Evolutionary conservation across 1,140 invertebrate species (phyloP), one percentile per base, ranked within the genome.

Genomic region (Oppia nitens): DNA sequence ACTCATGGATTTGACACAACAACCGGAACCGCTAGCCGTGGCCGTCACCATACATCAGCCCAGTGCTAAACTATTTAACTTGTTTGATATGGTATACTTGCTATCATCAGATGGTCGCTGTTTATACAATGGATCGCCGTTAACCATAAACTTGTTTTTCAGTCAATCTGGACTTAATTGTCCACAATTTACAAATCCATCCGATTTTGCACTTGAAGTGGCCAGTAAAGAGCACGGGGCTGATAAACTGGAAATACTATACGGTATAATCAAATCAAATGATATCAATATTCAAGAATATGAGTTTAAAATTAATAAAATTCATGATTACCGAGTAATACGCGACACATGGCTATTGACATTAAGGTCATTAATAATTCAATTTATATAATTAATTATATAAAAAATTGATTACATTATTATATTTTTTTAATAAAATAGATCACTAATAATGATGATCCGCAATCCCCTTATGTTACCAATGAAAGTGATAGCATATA

Each of bases 151-250:
- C n/a, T 9, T 9, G 4, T 12, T 21, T 6, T 25, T 50, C 6
- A 20, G 20, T 25, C 6, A 40, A 53, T n/a, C 27, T 47, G 40
- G 25, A 1, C 45, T 53, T 9, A 32, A 53, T 17, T 59, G 57
- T 53, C 57, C 57, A 40, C 9, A 23, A 1, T 61, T 50, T 50
- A 23, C 56, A 21, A 95, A 95, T 72, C 90, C 91, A 47, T 89
- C 91, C 55, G 90, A 94, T 79, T 94, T 90, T 52, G 49, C 26
- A 4, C 56, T 57, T 51, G 60, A 61, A 29, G 26, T 61, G 25
- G 60, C 60, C 4, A 28, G 40, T 2, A 55, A 48, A 47, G 54
- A 57, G 9, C 51, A 57, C 57, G 60, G 60, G 9, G 17, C 14
- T 14, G 60, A 50, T 6, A 12, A 21, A 3, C 26, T 60, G 9